Evolutionary conservation across 2,797 vertebrate genomes (phyloP).

Genomic region (Megaceryle alcyon): DNA sequence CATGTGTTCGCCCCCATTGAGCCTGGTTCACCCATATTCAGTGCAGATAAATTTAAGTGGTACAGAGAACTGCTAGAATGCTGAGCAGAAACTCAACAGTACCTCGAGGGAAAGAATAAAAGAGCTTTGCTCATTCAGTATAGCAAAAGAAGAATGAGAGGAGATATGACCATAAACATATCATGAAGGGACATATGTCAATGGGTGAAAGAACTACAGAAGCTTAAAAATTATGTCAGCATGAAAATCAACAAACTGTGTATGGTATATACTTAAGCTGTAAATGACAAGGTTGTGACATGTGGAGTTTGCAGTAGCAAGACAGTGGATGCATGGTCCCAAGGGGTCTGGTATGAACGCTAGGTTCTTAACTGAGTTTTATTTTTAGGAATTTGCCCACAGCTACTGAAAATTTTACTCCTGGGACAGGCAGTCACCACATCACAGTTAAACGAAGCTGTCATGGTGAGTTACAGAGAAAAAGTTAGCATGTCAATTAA

Average conservation of each 20-base stretch:
- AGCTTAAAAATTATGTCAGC: neutral
- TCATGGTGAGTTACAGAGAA: slow-evolving; percentile 33
- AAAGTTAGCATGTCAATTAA: slow-evolving; percentile 69
- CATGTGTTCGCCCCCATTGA: rapidly evolving
- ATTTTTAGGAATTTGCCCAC: slow-evolving; percentile 4
- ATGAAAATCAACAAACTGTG: neutral
- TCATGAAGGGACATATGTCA: neutral
- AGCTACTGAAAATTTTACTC: slow-evolving; percentile 13
- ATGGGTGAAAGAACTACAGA: neutral
- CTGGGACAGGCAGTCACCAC: neutral
- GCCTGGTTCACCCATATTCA: neutral
- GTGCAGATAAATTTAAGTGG: neutral
- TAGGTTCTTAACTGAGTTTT: neutral
- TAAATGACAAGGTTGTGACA: neutral
- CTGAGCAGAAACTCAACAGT: neutral
- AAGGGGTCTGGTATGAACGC: neutral
- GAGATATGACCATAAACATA: neutral
- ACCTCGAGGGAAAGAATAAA: neutral
- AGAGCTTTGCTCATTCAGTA: rapidly evolving
- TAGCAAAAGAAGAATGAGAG: neutral
- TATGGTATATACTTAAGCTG: neutral
- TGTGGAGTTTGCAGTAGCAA: neutral
- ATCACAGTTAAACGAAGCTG: neutral
- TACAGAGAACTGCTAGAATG: neutral
- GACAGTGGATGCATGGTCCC: neutral